Percentiles rank a stretch among this genome's conserved stretches.
Evolutionary conservation across 2,113 vertebrate species (phyloP).

Genomic region (Burhinus oedicnemus): DNA sequence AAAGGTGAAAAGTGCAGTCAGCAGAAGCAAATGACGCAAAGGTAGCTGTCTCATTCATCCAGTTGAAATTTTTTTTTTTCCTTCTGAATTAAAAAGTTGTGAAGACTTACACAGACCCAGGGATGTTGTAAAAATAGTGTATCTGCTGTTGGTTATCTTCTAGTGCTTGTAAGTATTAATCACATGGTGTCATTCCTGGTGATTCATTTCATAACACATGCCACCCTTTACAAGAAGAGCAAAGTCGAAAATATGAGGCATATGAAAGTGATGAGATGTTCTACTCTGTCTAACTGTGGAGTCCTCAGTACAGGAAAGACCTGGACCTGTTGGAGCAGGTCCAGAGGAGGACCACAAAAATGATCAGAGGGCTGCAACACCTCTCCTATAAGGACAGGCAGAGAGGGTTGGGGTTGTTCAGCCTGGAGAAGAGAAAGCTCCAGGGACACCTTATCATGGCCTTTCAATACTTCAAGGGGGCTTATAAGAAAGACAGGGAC

Average conservation of each 20-base stretch:
- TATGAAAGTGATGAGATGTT: not conserved
- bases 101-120: not conserved
- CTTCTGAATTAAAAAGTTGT: not conserved
- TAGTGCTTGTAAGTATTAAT: not conserved
- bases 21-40: not conserved
- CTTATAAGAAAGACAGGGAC: not conserved
- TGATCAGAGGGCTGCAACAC: not conserved
- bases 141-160: not conserved
- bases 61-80: not conserved
- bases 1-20: not conserved
- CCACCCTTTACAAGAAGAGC: not conserved
- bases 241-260: not conserved
- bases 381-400: not conserved
- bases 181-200: not conserved
- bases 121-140: not conserved
- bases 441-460: rapidly evolving
- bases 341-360: not conserved
- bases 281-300: not conserved
- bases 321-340: not conserved
- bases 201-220: not conserved
- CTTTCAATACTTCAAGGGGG: rapidly evolving
- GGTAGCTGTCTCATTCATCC: not conserved
- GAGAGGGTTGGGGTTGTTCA: not conserved
- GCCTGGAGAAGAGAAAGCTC: not conserved
- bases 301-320: not conserved